Evolutionary conservation across 2,888 invertebrate genomes (phyloP).

Genomic region (Rhingia rostrata): DNA sequence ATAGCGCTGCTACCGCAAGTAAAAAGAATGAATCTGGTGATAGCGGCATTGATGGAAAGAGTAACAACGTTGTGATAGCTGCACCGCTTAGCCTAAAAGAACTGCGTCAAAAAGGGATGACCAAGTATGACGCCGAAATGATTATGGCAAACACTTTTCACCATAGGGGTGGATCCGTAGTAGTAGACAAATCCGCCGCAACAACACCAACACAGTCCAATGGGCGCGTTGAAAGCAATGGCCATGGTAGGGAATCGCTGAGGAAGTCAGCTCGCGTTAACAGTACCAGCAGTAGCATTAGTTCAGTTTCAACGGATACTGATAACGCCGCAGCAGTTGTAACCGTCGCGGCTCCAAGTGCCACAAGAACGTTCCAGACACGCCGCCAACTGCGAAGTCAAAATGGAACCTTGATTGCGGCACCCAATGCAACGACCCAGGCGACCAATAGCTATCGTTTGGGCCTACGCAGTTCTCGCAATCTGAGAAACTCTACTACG

Average conservation of each 20-base stretch:
- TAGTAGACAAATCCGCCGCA: constrained; percentile 21
- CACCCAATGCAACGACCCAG: constrained; percentile 28
- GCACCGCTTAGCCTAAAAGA: constrained; percentile 89
- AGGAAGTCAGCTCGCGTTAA: constrained; percentile 82
- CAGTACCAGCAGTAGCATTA: constrained; percentile 82
- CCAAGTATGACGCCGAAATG: constrained; percentile 94
- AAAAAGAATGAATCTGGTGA: constrained; percentile 54
- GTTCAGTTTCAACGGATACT: constrained; percentile 80
- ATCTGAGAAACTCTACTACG: constrained; percentile 56
- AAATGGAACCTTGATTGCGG: constrained; percentile 40
- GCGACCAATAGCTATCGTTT: constrained; percentile 54
- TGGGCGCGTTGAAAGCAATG: constrained; percentile 55
- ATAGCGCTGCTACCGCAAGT: constrained; percentile 77
- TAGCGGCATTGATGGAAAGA: constrained; percentile 75
- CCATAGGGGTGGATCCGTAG: constrained; percentile 68
- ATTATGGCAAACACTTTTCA: constrained; percentile 86
- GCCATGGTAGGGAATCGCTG: constrained; percentile 77
- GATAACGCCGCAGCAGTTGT: constrained; percentile 49
- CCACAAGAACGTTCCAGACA: constrained; percentile 46
- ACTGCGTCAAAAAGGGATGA: constrained; percentile 92
- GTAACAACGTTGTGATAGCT: constrained; percentile 53
- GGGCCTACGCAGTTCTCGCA: constrained; percentile 67
- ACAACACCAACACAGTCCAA: neutral
- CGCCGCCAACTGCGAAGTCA: constrained; percentile 61
- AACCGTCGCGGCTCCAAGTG: constrained; percentile 26